Evolutionary conservation across 2,888 invertebrate genomes (phyloP).

Genomic region (Diploptera punctata): DNA sequence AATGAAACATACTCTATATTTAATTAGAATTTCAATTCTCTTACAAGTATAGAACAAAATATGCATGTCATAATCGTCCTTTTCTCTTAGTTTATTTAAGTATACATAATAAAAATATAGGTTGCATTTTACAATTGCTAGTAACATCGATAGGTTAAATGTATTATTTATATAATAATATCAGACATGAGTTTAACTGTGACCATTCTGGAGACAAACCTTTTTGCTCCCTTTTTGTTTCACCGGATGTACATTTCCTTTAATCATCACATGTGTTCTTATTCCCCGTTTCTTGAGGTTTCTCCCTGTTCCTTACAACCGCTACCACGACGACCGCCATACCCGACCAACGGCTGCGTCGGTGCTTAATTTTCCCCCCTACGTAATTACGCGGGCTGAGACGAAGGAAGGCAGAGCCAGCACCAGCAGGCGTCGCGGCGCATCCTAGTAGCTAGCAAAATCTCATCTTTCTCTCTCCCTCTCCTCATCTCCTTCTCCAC

Average conservation of each 20-base stretch:
- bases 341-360: constrained; percentile 51
- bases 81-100: too few relatives aligned
- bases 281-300: not conserved
- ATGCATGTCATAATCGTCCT: too few relatives aligned
- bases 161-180: too few relatives aligned
- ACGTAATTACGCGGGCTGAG: constrained; percentile 45
- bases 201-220: too few relatives aligned
- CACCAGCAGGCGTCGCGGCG: not conserved
- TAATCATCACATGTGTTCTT: constrained; percentile 11
- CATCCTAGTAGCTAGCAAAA: constrained; percentile 11
- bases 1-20: too few relatives aligned
- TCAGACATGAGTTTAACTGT: too few relatives aligned
- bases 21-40: too few relatives aligned
- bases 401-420: not conserved
- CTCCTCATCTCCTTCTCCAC: constrained; percentile 35
- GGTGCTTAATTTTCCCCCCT: constrained; percentile 58
- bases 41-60: too few relatives aligned
- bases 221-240: too few relatives aligned
- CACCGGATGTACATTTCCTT: not conserved
- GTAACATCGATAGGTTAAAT: too few relatives aligned
- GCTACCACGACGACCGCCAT: not conserved
- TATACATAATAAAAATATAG: too few relatives aligned
- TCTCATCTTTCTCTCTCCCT: constrained; percentile 25
- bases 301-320: constrained; percentile 12
- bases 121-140: too few relatives aligned